Conservation (phyloP, 2,888 invertebrate species). For the Rhogogaster chlorosoma region DNA sequence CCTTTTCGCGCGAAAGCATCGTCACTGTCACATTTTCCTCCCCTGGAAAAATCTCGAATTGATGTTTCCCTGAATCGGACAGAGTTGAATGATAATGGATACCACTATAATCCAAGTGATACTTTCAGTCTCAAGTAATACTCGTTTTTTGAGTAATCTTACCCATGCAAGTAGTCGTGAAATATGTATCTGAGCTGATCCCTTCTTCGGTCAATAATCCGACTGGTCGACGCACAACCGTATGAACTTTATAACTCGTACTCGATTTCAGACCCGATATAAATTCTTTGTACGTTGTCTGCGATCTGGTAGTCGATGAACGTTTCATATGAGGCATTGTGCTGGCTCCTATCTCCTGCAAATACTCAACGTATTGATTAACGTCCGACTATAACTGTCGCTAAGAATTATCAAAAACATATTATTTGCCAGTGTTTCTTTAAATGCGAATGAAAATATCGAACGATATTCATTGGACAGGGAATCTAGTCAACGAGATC, state of each 20-base stretch:
- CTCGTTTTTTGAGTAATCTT: not conserved
- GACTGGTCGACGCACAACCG: not conserved
- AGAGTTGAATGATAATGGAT: not conserved
- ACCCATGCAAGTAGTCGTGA: conserved; percentile 9
- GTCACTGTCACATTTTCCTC: not conserved
- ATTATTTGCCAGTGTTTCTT: not conserved
- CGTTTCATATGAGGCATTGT: not conserved
- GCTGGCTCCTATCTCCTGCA: not conserved
- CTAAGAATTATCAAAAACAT: not conserved
- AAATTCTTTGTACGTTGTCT: not conserved
- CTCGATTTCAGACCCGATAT: not conserved
- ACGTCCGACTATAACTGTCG: not conserved
- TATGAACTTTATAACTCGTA: not conserved
- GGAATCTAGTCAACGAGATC: no score
- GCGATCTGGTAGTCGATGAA: not conserved
- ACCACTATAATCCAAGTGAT: not conserved
- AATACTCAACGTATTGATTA: not conserved
- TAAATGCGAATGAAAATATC: not conserved
- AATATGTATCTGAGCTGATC: not conserved
- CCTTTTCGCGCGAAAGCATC: not conserved
- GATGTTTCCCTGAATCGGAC: not conserved
- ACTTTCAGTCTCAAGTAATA: not conserved
- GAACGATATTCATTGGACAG: no score
- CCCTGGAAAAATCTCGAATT: not conserved
- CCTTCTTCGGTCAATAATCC: no score